Evolutionary conservation across 2,797 vertebrate species (phyloP), one percentile per base, ranked within the genome.

Genomic region (Diplodus puntazzo): DNA sequence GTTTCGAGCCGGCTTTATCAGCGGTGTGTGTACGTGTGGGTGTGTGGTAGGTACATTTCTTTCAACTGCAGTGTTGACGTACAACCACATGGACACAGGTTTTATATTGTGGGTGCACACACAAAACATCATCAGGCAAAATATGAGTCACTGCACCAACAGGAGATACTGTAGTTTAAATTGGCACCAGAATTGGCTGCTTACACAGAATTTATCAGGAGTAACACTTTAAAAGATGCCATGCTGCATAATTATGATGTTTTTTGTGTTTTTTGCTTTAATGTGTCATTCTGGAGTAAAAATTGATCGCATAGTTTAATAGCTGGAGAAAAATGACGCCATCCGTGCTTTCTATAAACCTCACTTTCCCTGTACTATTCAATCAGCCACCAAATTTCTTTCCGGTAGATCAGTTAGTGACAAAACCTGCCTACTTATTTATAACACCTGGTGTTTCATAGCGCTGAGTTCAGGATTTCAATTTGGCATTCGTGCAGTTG

Each of bases 1-100:
- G 64, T 79, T 60, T 84, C 58, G 55, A 39, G 18, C 13, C 5
- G 6, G 14, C 57, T 57, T 77, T 69, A 84, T 81, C 72, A 75
- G 18, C 39, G 9, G 59, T 68, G 21, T 69, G 0, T 62, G 3
- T 1, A 13, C 66, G 62, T 73, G 57, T 67, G 46, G 43, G 55
- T 68, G 55, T 64, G 46, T 27, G 48, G 3, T 18, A 45, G 48
- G 66, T 21, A 18, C 10, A 34, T 61, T 54, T 54, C 59, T 27
- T 9, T 34, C 45, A 43, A 14, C 16, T 23, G 23, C 34, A 59
- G 8, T 52, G 52, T 14, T 71, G 9, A 16, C 27, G 2, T 20
- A 34, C 16, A 62, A 17, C 21, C n/a, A 6, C 16, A 21, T 25
- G 21, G 42, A 46, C 2, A 50, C n/a, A 42, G 8, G 55, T 39